Evolutionary conservation across 2,113 vertebrate species (phyloP).

Genomic region (Emberiza fucata): DNA sequence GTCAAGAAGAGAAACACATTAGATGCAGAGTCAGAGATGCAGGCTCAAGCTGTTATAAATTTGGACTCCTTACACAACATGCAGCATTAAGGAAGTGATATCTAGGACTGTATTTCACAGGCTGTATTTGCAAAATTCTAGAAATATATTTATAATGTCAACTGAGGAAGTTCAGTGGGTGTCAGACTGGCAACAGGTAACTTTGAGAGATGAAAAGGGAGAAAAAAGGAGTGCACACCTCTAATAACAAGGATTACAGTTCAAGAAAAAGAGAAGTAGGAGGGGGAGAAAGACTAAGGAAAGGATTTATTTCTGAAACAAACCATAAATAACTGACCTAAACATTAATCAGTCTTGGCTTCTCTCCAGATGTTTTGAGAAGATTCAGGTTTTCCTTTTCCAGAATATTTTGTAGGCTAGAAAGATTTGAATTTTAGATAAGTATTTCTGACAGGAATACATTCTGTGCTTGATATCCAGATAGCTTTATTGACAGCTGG

Average conservation of each 20-base stretch:
- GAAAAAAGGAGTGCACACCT: not conserved
- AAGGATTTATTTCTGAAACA: not conserved
- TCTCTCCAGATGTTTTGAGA: not conserved
- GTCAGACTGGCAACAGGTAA: not conserved
- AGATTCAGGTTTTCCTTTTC: not conserved
- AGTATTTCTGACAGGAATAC: not conserved
- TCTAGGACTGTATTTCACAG: not conserved
- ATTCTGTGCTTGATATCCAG: not conserved
- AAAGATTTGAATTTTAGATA: not conserved
- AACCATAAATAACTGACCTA: not conserved
- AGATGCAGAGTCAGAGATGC: not conserved
- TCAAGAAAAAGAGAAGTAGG: not conserved
- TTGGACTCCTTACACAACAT: not conserved
- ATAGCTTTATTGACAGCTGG: not conserved
- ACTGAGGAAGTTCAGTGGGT: not conserved
- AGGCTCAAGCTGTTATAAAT: not conserved
- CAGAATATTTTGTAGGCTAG: not conserved
- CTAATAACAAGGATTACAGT: not conserved
- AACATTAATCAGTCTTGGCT: not conserved
- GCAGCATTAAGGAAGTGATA: not conserved
- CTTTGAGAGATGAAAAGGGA: not conserved
- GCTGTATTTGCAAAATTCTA: not conserved
- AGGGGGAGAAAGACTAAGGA: not conserved
- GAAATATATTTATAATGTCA: not conserved
- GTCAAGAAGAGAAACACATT: not conserved